Evolutionary conservation across 2,888 invertebrate genomes (phyloP), one percentile per base, ranked within the genome.

Genomic region (Prenolepis imparis): DNA sequence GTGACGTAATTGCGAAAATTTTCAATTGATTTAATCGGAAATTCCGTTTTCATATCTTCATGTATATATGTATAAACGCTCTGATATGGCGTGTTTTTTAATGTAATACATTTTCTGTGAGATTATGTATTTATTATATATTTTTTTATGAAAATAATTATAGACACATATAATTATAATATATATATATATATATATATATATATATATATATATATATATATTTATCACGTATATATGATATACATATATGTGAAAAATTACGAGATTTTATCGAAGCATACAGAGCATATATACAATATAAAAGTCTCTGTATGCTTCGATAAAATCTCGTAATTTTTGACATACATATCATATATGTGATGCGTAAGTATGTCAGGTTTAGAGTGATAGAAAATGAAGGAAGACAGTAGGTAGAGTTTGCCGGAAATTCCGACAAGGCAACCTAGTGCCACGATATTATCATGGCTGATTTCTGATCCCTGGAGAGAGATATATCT

Each of bases 401-500:
- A 73, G n/a, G 15, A 2, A 12, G 15, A 12, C n/a, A n/a, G 8
- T 3, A 28, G n/a, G 24, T 4, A 57, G 32, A 57, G 6, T 55
- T 78, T 70, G 15, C 44, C 61, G 63, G 55, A 84, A 88, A 87
- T 88, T 70, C 77, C 75, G 64, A 66, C 72, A 77, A 48, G 77
- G 36, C 72, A 67, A 57, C 57, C 57, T 66, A 24, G 77, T 48
- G 55, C 77, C 68, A 39, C 59, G 67, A 88, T 86, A 86, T 86
- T 86, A 84, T 88, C 85, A 18, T 57, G 80, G 67, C 55, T 85
- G 86, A 86, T 82, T 85, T 87, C 72, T 63, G 80, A 75, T 84
- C 85, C 80, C 88, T 15, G 8, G 77, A 59, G 88, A 84, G 78
- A 81, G 59, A 85, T 88, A 66, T 52, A 87, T 36, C 63, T 15